phyloP scores from a whole-genome alignment of 2,888 invertebrate species.

The Zelleria hepariella region DNA sequence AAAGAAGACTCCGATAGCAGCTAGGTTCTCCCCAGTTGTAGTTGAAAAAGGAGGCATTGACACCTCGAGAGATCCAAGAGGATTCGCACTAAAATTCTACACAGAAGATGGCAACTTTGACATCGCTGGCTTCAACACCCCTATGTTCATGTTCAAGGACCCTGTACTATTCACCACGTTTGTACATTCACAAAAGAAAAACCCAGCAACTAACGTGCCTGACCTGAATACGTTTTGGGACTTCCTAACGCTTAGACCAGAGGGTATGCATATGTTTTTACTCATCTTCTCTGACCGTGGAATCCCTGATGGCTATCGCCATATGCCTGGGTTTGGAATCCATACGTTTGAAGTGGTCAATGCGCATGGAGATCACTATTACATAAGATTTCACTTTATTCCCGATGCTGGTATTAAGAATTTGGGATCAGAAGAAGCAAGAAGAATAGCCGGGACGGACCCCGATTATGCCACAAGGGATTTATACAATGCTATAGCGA shows the following conservation, averaged over 20 bases:
- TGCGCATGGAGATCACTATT: conserved; percentile 75
- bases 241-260: conserved; percentile 86
- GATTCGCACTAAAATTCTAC: conserved; percentile 93
- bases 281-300: conserved; percentile 90
- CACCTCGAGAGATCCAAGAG: conserved; percentile 87
- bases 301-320: conserved; percentile 88
- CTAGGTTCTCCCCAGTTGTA: conserved; percentile 84
- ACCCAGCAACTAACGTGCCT: conserved; percentile 87
- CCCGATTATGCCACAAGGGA: conserved; percentile 90
- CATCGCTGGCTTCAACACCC: conserved; percentile 89
- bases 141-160: conserved; percentile 90
- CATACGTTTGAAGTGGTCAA: conserved; percentile 92
- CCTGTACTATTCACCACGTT: conserved; percentile 90
- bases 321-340: conserved; percentile 93
- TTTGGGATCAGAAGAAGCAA: conserved; percentile 75
- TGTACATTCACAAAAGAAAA: conserved; percentile 93
- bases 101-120: conserved; percentile 92
- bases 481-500: conserved; percentile 86
- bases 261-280: conserved; percentile 85
- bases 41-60: conserved; percentile 90
- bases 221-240: conserved; percentile 95
- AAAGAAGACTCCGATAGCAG: conserved; percentile 82
- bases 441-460: conserved; percentile 76
- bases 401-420: conserved; percentile 90
- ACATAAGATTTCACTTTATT: conserved; percentile 90